Evolutionary conservation across 2,888 invertebrate genomes (phyloP).

Genomic region (Drosophila rellima): DNA sequence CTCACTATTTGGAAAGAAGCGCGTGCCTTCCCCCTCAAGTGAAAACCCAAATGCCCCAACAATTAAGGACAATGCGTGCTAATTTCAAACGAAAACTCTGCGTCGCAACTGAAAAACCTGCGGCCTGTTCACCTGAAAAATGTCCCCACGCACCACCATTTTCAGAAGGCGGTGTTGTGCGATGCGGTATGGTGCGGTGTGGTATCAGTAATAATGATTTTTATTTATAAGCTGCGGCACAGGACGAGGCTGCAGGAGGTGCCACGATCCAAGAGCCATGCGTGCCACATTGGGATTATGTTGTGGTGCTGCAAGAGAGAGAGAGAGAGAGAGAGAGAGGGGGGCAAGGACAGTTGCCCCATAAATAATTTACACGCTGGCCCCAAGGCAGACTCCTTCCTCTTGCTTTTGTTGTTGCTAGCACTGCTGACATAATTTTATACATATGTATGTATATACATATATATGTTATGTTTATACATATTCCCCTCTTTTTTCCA

Average conservation of each 20-base stretch:
- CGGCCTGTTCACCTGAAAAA: slow-evolving; percentile 21
- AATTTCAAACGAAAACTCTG: slow-evolving; percentile 64
- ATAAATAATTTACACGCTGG: slow-evolving; percentile 75
- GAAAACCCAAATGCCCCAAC: slow-evolving; percentile 67
- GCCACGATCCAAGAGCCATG: slow-evolving; percentile 48
- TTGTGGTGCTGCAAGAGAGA: background rate
- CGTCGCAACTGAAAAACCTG: slow-evolving; percentile 40
- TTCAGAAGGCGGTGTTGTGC: background rate
- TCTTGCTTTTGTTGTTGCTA: slow-evolving; percentile 23
- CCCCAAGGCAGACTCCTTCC: slow-evolving; percentile 40
- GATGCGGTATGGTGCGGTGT: background rate
- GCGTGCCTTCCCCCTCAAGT: slow-evolving; percentile 9
- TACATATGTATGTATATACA: no score
- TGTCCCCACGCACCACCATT: slow-evolving; percentile 9
- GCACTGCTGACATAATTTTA: slow-evolving; percentile 73
- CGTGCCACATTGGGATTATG: slow-evolving; percentile 58
- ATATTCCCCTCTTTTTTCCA: slow-evolving; percentile 2
- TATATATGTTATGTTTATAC: no score
- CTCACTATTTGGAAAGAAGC: slow-evolving; percentile 2
- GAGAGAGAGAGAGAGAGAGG: no score
- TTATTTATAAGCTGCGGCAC: slow-evolving; percentile 71
- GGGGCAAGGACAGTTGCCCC: slow-evolving; percentile 69
- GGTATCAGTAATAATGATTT: slow-evolving; percentile 66
- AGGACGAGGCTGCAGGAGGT: slow-evolving; percentile 18
- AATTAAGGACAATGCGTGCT: slow-evolving; percentile 80